Conservation (phyloP, 2,888 invertebrate species). For the Dichetophora obliterata region DNA sequence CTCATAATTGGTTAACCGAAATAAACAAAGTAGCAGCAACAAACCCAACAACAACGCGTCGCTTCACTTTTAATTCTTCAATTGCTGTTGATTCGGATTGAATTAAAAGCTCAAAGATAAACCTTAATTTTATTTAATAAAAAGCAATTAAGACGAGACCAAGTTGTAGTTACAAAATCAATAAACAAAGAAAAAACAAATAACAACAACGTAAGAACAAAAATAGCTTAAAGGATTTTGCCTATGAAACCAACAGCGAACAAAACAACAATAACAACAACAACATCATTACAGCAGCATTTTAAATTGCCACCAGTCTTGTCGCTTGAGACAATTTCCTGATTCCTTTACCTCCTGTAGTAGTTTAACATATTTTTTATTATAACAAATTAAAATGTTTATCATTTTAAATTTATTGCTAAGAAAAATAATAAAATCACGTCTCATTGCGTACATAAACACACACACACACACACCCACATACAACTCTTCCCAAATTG, state of each 20-base stretch:
- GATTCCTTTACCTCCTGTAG: slow-evolving; percentile 27
- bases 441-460: slow-evolving; percentile 36
- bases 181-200: slow-evolving; percentile 37
- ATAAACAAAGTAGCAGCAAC: background rate
- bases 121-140: slow-evolving; percentile 11
- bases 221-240: slow-evolving; percentile 31
- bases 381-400: slow-evolving; percentile 35
- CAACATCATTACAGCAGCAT: slow-evolving; percentile 20
- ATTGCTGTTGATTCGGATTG: slow-evolving; percentile 13
- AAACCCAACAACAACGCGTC: slow-evolving; percentile 9
- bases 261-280: slow-evolving; percentile 39
- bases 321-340: slow-evolving; percentile 29
- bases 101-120: background rate
- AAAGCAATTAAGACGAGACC: background rate
- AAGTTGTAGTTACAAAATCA: slow-evolving; percentile 5
- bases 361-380: slow-evolving; percentile 38
- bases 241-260: slow-evolving; percentile 15
- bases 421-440: slow-evolving; percentile 44
- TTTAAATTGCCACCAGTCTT: background rate
- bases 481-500: background rate
- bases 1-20: slow-evolving; percentile 87
- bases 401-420: slow-evolving; percentile 47
- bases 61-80: slow-evolving; percentile 23
- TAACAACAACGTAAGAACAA: slow-evolving; percentile 31
- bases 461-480: slow-evolving; percentile 26